Conservation (phyloP, 2,888 invertebrate genomes). For the Trichacis sp. region DNA sequence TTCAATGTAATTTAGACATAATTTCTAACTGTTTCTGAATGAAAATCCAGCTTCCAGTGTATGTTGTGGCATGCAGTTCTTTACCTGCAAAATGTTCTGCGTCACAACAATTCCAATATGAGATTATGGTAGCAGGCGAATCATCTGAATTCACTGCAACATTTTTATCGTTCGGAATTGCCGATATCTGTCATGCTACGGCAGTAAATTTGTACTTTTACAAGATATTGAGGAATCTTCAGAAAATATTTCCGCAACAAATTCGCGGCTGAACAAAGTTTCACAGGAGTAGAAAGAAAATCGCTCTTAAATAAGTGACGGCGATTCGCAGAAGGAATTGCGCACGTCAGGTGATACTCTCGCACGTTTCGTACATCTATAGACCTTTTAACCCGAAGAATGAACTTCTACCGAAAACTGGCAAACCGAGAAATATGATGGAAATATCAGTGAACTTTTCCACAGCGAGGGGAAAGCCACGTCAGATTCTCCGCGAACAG, state of each 20-base stretch:
- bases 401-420: conserved; percentile 15
- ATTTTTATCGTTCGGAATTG: neutral
- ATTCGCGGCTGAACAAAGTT: conserved; percentile 25
- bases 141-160: neutral
- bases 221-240: conserved; percentile 21
- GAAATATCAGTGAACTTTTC: conserved; percentile 19
- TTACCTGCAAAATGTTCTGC: no score
- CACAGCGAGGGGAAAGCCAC: conserved; percentile 19
- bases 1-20: no score
- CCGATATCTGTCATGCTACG: neutral
- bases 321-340: conserved; percentile 20
- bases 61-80: no score
- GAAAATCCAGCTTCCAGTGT: no score
- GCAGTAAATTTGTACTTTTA: conserved; percentile 10
- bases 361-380: conserved; percentile 31
- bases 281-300: conserved; percentile 18
- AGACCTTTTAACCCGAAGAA: conserved; percentile 22
- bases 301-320: conserved; percentile 36
- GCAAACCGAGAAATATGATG: conserved; percentile 20
- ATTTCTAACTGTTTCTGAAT: no score
- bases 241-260: conserved; percentile 12
- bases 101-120: no score
- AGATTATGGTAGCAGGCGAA: no score
- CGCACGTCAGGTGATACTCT: conserved; percentile 32
- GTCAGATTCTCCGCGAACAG: conserved; percentile 42